Evolutionary conservation across 2,113 vertebrate species (phyloP).

Genomic region (Microcebus tavaratra): DNA sequence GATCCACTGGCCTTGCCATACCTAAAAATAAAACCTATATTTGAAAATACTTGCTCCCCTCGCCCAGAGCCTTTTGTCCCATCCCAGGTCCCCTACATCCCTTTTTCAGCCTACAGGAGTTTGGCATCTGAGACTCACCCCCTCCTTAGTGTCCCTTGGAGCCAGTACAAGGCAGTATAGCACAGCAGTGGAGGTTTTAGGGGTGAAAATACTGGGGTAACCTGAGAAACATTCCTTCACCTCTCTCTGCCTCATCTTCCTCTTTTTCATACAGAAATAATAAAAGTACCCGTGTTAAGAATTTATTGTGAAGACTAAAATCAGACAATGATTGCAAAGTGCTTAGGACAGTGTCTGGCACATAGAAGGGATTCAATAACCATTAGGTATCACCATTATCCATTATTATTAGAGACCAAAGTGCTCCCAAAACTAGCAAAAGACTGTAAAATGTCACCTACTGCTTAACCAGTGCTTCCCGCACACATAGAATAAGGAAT

Average conservation of each 20-base stretch:
- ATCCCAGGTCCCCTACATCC: accelerated
- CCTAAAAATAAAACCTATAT: background rate
- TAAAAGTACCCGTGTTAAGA: background rate
- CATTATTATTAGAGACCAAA: conserved; percentile 8
- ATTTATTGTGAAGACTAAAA: background rate
- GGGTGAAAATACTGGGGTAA: background rate
- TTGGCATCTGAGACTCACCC: background rate
- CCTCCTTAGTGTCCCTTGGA: background rate
- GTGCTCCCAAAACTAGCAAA: background rate
- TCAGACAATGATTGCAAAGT: background rate
- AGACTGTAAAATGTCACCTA: background rate
- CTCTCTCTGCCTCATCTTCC: background rate
- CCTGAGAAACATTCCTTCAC: background rate
- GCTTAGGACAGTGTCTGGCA: background rate
- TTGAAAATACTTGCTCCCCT: background rate
- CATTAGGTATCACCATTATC: background rate
- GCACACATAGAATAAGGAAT: conserved; percentile 63
- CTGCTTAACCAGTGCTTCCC: background rate
- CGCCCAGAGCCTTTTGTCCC: background rate
- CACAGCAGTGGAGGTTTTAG: accelerated
- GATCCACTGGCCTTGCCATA: background rate
- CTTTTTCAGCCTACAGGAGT: background rate
- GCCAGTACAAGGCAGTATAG: accelerated
- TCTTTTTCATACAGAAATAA: background rate
- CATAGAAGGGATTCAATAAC: background rate